Base-by-base conservation (phyloP, 2,113 vertebrate genomes). In the Cyprinodon tularosa region DNA sequence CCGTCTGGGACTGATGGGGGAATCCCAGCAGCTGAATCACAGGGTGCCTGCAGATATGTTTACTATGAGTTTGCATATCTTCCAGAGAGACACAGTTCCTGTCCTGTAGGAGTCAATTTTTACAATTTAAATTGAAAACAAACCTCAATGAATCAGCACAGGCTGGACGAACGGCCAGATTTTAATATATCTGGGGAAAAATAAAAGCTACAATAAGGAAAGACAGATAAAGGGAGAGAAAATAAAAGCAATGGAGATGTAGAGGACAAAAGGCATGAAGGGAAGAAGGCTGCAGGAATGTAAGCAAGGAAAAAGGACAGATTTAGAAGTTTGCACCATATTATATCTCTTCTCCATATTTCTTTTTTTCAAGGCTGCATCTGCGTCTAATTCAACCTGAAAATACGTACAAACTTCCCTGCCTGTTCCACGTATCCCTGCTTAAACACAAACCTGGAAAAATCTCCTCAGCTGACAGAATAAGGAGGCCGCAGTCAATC, bases 361-460 rank as follows among this genome's bases (percentile, higher is more conserved):
- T 37, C 42, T 11, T 61, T 71, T 65, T 72, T 59, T 66, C 62
- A 37, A 67, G 15, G 13, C 22, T 20, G 62, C 77, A 71, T 83
- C 62, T 77, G 63, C 20, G 5, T 70, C n/a, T 80, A 22, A 66
- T 76, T 84, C 61, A 40, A 75, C 81, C 76, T 67, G 60, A 68
- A 76, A 82, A 69, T 66, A 66, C 86, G 83, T 83, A 86, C 82
- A 59, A 45, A 72, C 14, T 60, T 68, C 78, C 38, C 82, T 78
- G 68, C 44, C n/a, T 20, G 77, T 14, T 89, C 0, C n/a, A 68
- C 80, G 76, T 85, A 82, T 68, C 47, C 69, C 69, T 62, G 22
- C 29, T 76, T 61, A 76, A 90, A 87, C 79, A 67, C 71, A 74
- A 90, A 86, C 77, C 85, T 84, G 89, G 65, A 50, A 22, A 29